phyloP scores from a whole-genome alignment of 2,888 invertebrate genomes.

The Oasisia sp. region DNA sequence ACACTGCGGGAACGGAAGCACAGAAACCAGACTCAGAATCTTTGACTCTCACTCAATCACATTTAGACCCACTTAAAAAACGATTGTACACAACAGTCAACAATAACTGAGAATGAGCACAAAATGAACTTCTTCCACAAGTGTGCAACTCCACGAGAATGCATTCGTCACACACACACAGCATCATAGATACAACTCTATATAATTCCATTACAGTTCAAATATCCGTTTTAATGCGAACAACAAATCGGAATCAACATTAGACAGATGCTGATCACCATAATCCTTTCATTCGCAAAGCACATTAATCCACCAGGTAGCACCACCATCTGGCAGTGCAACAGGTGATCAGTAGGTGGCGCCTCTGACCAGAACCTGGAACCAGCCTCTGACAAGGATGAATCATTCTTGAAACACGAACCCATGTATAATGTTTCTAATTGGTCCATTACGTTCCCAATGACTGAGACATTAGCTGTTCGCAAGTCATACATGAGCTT shows the following conservation, averaged over 20 bases:
- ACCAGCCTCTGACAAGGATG: neutral
- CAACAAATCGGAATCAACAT: neutral
- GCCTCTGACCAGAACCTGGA: neutral
- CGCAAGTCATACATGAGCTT: neutral
- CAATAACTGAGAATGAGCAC: neutral
- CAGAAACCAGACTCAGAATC: neutral
- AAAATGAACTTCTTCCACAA: neutral
- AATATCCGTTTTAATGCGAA: neutral
- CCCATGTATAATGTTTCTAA: constrained; percentile 2
- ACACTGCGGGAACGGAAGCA: neutral
- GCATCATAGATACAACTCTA: neutral
- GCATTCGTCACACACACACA: neutral
- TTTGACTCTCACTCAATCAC: neutral
- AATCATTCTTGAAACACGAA: neutral
- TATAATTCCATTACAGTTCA: neutral
- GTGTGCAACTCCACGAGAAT: too few relatives aligned
- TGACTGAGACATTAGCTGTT: neutral
- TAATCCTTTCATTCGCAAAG: neutral
- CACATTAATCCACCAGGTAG: neutral
- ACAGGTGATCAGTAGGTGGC: neutral
- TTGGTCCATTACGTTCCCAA: neutral
- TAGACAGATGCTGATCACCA: neutral
- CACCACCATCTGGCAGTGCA: neutral
- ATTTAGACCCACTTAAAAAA: neutral
- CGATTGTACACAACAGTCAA: neutral